A percentile compares a stretch with the other conserved stretches of the same genome.
Evolutionary conservation across 2,888 invertebrate species (phyloP).

Genomic region (Iphiclides podalirius): DNA sequence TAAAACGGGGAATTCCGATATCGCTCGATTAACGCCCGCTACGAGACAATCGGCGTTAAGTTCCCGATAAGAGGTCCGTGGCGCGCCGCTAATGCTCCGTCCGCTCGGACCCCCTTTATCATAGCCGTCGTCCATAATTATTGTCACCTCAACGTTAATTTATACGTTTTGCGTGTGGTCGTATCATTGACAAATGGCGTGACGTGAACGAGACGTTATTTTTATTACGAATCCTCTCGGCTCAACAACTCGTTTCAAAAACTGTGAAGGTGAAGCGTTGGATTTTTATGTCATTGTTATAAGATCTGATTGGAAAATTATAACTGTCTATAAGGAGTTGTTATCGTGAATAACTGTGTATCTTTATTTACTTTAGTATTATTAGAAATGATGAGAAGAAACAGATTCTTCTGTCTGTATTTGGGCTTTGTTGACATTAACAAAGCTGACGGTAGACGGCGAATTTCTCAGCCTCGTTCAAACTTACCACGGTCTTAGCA

Average conservation of each 20-base stretch:
- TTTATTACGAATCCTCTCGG: not conserved
- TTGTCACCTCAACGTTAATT: constrained; percentile 35
- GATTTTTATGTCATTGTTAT: not conserved
- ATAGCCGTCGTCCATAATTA: constrained; percentile 32
- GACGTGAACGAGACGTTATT: constrained; percentile 18
- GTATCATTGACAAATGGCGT: constrained; percentile 26
- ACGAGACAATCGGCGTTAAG: constrained; percentile 25
- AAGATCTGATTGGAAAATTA: no score
- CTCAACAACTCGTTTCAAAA: no score
- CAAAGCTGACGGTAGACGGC: no score
- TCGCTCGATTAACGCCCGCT: constrained; percentile 32
- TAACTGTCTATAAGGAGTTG: no score
- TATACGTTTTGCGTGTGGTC: constrained; percentile 40
- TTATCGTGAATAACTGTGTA: no score
- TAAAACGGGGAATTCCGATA: constrained; percentile 34
- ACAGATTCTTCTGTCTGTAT: no score
- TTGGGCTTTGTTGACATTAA: no score
- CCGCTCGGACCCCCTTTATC: constrained; percentile 26
- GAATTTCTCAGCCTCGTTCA: no score
- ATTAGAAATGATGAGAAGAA: no score
- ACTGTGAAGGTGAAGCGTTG: not conserved
- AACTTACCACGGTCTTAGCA: no score
- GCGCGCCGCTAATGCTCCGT: constrained; percentile 30
- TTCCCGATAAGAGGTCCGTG: constrained; percentile 8
- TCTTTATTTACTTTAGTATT: no score